These are phyloP conservation scores for Monodelphis domestica DNA, from an alignment of 2,797 vertebrate genomes.

Conservation along the genomic window DNA sequence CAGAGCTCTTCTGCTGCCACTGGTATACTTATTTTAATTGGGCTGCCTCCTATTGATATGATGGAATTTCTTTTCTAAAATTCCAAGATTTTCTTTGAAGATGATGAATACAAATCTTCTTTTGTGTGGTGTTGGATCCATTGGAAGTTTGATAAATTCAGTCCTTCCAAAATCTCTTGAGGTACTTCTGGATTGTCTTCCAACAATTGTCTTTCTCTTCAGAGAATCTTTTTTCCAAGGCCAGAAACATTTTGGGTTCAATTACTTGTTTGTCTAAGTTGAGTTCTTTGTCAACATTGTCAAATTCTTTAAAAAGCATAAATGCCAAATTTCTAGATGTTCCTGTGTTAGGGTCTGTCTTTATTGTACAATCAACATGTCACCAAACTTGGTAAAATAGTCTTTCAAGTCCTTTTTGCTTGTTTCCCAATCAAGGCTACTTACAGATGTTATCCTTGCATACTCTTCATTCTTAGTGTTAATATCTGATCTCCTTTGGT, in stretches of 20 bases:
- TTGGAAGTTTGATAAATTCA: conserved; percentile 95
- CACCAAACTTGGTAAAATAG: conserved; percentile 98
- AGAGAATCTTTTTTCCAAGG: conserved; percentile 97
- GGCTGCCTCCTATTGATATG: conserved; percentile 93
- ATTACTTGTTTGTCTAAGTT: conserved; percentile 95
- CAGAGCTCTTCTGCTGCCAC: conserved; percentile 94
- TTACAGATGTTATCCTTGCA: conserved; percentile 98
- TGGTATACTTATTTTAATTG: conserved; percentile 99
- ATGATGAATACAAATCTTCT: conserved; percentile 98
- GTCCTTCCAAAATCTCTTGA: conserved; percentile 96
- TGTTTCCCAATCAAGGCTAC: conserved; percentile 98
- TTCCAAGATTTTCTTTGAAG: conserved; percentile 92
- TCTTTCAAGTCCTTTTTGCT: conserved; percentile 99
- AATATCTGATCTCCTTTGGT: background rate
- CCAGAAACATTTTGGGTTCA: conserved; percentile 98
- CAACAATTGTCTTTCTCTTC: conserved; percentile 99
- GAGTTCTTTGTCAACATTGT: conserved; percentile 96
- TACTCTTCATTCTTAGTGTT: background rate
- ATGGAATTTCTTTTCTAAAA: conserved; percentile 98
- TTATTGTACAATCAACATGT: conserved; percentile 99
- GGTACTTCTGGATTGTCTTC: conserved; percentile 96
- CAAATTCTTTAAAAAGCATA: conserved; percentile 97
- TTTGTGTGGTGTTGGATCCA: conserved; percentile 97
- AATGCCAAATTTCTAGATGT: conserved; percentile 98
- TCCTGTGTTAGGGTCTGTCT: conserved; percentile 98